phyloP scores from a whole-genome alignment of 2,113 vertebrate genomes.

The Colaptes auratus region DNA sequence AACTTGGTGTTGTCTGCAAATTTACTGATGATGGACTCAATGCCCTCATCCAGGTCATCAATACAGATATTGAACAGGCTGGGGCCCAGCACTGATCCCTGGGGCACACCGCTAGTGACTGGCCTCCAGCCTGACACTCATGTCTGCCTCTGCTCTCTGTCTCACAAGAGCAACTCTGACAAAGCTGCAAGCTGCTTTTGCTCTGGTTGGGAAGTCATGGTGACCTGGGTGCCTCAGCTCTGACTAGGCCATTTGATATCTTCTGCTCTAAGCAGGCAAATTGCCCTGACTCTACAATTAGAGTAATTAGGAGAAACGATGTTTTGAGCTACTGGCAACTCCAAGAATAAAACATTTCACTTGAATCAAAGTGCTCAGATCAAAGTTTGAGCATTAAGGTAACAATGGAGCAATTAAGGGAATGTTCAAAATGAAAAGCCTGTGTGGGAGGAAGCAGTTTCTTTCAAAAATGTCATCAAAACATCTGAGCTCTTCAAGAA shows the following conservation, averaged over 20 bases:
- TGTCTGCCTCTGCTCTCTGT: not conserved
- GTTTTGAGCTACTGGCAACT: conserved; percentile 43
- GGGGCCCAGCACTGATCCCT: too few relatives aligned
- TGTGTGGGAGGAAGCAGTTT: conserved; percentile 42
- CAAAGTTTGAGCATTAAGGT: conserved; percentile 50
- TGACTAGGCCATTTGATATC: not conserved
- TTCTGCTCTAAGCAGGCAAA: not conserved
- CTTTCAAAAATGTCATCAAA: conserved; percentile 47
- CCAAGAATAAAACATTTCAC: conserved; percentile 43
- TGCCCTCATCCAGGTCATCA: too few relatives aligned
- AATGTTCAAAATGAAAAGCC: conserved; percentile 42
- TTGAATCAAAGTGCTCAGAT: conserved; percentile 44
- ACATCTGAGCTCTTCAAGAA: conserved; percentile 18
- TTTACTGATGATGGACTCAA: too few relatives aligned
- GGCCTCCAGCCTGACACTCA: not conserved
- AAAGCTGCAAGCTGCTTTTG: not conserved
- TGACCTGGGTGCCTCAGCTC: not conserved
- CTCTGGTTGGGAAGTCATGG: not conserved
- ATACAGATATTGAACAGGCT: too few relatives aligned
- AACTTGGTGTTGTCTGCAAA: too few relatives aligned
- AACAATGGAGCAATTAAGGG: conserved; percentile 67
- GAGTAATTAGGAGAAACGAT: not conserved
- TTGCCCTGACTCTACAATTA: not conserved
- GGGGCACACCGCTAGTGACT: too few relatives aligned
- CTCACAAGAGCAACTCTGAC: not conserved